A percentile compares a stretch with the other conserved stretches of the same genome.
Conservation (phyloP, 2,888 invertebrate genomes). For the Nomada lathburiana region DNA sequence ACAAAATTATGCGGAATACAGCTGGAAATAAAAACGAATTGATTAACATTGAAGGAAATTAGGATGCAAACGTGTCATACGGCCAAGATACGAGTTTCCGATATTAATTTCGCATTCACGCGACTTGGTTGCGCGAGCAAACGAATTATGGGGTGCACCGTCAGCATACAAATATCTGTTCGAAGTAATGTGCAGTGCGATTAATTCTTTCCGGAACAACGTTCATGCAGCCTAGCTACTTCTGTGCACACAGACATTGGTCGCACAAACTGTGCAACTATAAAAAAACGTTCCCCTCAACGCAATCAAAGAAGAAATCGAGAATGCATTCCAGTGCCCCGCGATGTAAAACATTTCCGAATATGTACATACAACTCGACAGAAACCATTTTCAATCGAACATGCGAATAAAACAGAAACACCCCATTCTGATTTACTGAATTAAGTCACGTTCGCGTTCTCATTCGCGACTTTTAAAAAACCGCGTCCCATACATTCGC, state of each 20-base stretch:
- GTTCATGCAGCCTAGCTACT: background rate
- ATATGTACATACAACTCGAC: background rate
- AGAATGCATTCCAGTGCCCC: background rate
- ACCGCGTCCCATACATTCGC: background rate
- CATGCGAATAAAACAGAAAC: background rate
- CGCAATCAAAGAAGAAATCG: background rate
- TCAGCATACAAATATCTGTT: slow-evolving; percentile 2
- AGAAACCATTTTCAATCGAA: background rate
- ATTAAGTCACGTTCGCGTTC: background rate
- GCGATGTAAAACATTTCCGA: background rate
- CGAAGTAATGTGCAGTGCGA: background rate
- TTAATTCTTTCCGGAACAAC: background rate
- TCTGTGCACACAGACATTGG: background rate
- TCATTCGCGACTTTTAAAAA: background rate
- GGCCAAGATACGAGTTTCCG: slow-evolving; percentile 23
- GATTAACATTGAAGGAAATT: slow-evolving; percentile 28
- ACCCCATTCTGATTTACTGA: background rate
- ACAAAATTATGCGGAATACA: slow-evolving; percentile 17
- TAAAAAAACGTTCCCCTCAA: no score
- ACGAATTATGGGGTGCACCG: background rate
- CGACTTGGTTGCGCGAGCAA: background rate
- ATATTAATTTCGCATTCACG: slow-evolving; percentile 17
- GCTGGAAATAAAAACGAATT: slow-evolving; percentile 3
- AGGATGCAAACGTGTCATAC: background rate
- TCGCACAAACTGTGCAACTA: background rate